Evolutionary conservation across 2,888 invertebrate species (phyloP), one percentile per base, ranked within the genome.

Genomic region (Clepsis dumicolana): DNA sequence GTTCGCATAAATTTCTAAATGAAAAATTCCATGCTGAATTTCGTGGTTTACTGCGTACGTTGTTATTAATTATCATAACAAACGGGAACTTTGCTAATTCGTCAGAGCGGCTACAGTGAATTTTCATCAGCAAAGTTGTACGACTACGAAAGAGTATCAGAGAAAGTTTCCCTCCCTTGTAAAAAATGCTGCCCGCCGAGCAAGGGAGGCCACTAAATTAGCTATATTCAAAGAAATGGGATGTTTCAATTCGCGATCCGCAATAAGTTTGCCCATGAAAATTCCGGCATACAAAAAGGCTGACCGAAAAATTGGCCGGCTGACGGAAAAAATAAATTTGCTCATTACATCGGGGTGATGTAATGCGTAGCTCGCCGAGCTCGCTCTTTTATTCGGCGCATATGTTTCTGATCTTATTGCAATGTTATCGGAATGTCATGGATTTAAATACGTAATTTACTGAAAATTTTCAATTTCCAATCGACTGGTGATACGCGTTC

Each of bases 151-250:
- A 44, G 53, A 59, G 56, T 59, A 68, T 38, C 75, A 63, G 73
- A 73, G 77, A 83, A 81, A 75, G 83, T 82, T 76, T 50, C 71
- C 73, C 71, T 73, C 32, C 56, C 41, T 59, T 59, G 59, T 79
- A 79, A 82, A 81, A 84, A 84, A 76, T 74, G 71, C 68, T 52
- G 41, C 64, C 38, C 60, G 59, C 63, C 65, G 48, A 71, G 48
- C 48, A 48, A 48, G 50, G 74, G 70, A 75, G 75, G 74, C 77
- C 77, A 82, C 81, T 85, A 86, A 87, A 88, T 87, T 87, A 87
- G 82, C 80, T 79, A 79, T 84, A 84, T 87, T 87, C 86, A 85
- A 85, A 84, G 79, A 80, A 80, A 77, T 75, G 69, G 75, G 81
- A 83, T 77, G 77, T 84, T 83, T 81, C 83, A 81, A 82, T 83